These are phyloP conservation scores for Sceloporus undulatus DNA, from an alignment of 2,113 vertebrate species.

Conservation along the genomic window DNA sequence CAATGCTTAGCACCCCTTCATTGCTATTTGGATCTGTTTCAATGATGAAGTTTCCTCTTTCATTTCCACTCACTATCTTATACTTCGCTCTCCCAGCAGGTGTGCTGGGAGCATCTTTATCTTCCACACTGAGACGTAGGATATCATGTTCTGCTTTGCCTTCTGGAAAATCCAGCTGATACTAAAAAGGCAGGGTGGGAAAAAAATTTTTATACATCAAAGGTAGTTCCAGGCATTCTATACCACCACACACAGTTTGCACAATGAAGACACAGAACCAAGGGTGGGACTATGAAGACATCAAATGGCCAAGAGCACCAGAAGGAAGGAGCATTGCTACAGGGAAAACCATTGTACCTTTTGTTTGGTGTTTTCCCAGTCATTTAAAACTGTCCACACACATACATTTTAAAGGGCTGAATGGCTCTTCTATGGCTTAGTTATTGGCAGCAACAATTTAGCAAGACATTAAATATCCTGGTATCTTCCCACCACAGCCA, in stretches of 20 bases:
- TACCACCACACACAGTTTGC: not conserved
- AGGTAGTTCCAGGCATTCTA: not conserved
- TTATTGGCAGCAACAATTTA: too few relatives aligned
- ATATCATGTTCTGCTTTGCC: constrained; percentile 30
- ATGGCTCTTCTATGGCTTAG: too few relatives aligned
- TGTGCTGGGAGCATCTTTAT: constrained; percentile 76
- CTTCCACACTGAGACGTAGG: constrained; percentile 77
- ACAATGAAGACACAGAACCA: not conserved
- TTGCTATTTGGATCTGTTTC: constrained; percentile 82
- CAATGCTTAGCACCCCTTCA: constrained; percentile 81
- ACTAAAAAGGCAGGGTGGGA: constrained; percentile 45
- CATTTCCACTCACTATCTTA: constrained; percentile 75
- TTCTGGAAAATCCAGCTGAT: constrained; percentile 48
- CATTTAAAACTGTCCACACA: too few relatives aligned
- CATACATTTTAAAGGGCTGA: too few relatives aligned
- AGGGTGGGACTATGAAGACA: not conserved
- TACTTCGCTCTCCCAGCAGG: constrained; percentile 80
- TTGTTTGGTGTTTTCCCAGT: too few relatives aligned
- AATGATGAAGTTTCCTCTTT: constrained; percentile 75
- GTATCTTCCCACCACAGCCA: too few relatives aligned
- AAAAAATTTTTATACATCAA: not conserved
- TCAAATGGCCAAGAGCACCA: not conserved
- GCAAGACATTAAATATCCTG: too few relatives aligned
- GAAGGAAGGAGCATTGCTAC: too few relatives aligned
- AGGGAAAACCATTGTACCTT: too few relatives aligned